Evolutionary conservation across 2,888 invertebrate genomes (phyloP), one percentile per base, ranked within the genome.

Genomic region (Ectemnius lituratus): DNA sequence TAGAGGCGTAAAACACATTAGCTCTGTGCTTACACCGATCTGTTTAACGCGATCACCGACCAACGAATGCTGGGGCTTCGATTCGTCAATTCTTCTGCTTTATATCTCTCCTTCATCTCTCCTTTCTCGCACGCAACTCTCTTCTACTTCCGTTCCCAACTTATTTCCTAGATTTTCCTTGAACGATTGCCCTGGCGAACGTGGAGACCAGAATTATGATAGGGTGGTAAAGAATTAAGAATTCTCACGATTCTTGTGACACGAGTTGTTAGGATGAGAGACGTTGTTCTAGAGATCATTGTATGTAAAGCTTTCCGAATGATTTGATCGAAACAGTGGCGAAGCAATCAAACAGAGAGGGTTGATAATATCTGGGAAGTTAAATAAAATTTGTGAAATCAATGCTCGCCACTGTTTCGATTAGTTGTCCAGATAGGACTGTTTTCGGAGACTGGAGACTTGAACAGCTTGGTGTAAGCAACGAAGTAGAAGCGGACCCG

Each of bases 401-500:
- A 8, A 37, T n/a, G 27, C 13, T 13, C 73, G 63, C 62, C 75
- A 70, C 45, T 57, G 66, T 66, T 63, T 62, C 75, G 68, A 69
- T 6, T 13, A 23, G 52, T 65, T 56, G 60, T 66, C 4, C 2
- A 47, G 47, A 4, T 52, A 5, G 16, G n/a, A 52, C 16, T 14
- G 16, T 16, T 52, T 52, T 52, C 37, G 37, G 37, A 52, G 14
- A 52, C 52, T 52, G 11, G 57, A 70, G 1, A 20, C 27, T 60
- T 61, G 63, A 79, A 70, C 72, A 75, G 76, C 66, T 76, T 76
- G 76, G 75, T 70, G 73, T 76, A 70, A 80, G 70, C 75, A 56
- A 67, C 57, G 65, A 60, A 72, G 56, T 70, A 58, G 62, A 70
- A 64, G 56, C 67, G 56, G 67, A 67, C 67, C 46, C 56, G 72